A percentile compares a stretch with the other conserved stretches of the same genome.
Evolutionary conservation across 2,888 invertebrate species (phyloP).

Genomic region (Drosophila heteroneura): DNA sequence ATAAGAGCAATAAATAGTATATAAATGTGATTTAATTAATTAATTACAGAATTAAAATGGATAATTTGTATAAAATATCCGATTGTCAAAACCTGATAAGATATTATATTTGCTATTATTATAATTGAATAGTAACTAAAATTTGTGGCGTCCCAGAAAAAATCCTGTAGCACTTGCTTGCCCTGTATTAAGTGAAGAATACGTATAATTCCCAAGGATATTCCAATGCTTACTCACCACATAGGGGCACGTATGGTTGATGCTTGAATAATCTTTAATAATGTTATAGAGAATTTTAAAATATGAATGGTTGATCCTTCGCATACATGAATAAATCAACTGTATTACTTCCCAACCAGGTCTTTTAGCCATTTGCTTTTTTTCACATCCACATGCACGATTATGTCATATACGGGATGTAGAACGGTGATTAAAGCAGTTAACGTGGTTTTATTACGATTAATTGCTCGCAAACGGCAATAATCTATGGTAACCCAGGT

Average conservation of each 20-base stretch:
- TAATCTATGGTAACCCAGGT: background rate
- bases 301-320: constrained; percentile 5
- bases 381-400: background rate
- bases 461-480: constrained; percentile 24
- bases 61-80: no score
- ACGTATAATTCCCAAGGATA: background rate
- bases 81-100: no score
- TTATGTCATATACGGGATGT: background rate
- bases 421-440: constrained; percentile 4
- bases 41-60: no score
- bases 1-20: no score
- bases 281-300: no score
- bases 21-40: no score
- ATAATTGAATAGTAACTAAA: no score
- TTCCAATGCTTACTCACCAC: constrained; percentile 9
- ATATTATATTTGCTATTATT: no score
- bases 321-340: constrained; percentile 14
- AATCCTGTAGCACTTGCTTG: constrained; percentile 9
- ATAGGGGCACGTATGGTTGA: constrained; percentile 49
- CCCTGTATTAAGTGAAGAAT: constrained; percentile 13
- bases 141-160: constrained; percentile 19
- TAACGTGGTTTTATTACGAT: constrained; percentile 4
- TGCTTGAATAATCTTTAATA: constrained; percentile 9
- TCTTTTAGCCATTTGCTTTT: constrained; percentile 36
- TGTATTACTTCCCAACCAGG: constrained; percentile 3